Conservation (phyloP, 35 echinoderm and acorn worm genomes). For the Heliocidaris tuberculata region DNA sequence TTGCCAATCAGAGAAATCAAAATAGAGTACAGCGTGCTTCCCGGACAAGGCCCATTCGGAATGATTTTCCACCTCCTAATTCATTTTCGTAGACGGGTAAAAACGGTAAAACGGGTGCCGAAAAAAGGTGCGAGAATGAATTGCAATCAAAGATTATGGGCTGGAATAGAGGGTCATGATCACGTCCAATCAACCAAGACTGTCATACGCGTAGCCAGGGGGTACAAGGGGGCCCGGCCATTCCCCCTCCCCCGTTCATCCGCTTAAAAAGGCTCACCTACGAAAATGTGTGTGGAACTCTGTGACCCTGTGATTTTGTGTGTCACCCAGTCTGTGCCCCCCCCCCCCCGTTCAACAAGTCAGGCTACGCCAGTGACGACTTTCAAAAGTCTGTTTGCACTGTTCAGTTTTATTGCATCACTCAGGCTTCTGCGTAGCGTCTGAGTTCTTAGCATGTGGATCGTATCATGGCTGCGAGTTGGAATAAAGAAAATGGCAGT, state of each 20-base stretch:
- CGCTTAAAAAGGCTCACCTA: too few relatives aligned
- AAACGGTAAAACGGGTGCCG: background rate
- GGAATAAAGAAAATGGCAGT: background rate
- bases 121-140: background rate
- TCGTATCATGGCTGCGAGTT: too few relatives aligned
- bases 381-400: background rate
- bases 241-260: too few relatives aligned
- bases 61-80: background rate
- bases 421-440: background rate
- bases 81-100: background rate
- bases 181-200: background rate
- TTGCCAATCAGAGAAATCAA: conserved; percentile 2
- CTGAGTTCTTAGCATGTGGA: too few relatives aligned
- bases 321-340: too few relatives aligned
- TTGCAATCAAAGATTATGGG: background rate
- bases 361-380: too few relatives aligned
- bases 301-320: too few relatives aligned
- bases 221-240: too few relatives aligned
- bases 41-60: background rate
- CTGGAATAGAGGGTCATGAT: background rate
- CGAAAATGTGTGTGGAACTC: too few relatives aligned
- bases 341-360: too few relatives aligned
- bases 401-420: background rate
- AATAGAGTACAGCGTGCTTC: background rate
- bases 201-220: too few relatives aligned